Evolutionary conservation across 2,888 invertebrate genomes (phyloP).

Genomic region (Trachelus iudaicus): DNA sequence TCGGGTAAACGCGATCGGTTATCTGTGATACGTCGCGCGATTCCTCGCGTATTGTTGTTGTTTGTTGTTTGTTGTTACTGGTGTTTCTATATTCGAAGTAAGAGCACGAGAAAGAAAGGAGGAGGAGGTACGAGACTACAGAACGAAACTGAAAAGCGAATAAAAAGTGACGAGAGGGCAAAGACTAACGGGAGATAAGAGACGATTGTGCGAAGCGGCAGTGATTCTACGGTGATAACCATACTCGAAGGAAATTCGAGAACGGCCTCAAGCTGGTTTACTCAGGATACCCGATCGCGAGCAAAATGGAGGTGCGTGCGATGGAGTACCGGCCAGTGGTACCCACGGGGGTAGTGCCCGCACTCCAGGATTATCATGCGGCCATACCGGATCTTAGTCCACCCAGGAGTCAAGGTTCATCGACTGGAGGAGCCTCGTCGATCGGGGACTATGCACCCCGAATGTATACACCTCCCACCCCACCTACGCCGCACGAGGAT

Average conservation of each 20-base stretch:
- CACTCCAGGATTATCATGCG: conserved; percentile 63
- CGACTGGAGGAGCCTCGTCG: conserved; percentile 63
- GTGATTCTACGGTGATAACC: neutral
- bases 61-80: no score
- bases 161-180: neutral
- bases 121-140: no score
- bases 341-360: conserved; percentile 63
- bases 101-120: no score
- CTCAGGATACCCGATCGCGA: conserved; percentile 46
- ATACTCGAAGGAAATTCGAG: conserved; percentile 19
- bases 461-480: conserved; percentile 64
- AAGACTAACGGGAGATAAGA: neutral
- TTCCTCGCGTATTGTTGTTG: no score
- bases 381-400: conserved; percentile 63
- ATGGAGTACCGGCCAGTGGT: conserved; percentile 70
- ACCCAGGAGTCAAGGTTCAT: conserved; percentile 63
- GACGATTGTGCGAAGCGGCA: neutral
- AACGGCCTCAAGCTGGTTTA: conserved; percentile 60
- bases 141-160: no score
- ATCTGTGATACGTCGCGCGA: no score
- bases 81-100: no score
- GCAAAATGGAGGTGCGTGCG: conserved; percentile 70
- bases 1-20: no score
- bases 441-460: conserved; percentile 63
- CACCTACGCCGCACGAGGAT: conserved; percentile 63